Base-by-base conservation (phyloP, 2,888 invertebrate genomes). In the Protodeltote pygarga region DNA sequence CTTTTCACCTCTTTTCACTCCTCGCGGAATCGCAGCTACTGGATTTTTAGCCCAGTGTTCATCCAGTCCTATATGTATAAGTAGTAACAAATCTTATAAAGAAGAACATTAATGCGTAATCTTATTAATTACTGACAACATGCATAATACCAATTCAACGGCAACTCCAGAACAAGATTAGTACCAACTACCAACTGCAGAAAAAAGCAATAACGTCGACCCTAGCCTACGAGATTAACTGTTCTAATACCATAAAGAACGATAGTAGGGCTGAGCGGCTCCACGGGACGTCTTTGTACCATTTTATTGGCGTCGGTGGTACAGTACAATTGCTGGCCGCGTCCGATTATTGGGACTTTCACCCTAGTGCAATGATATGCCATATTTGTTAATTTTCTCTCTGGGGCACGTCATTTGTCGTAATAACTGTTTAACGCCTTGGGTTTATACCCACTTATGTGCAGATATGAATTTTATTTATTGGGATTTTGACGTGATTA, bases 231-330 rank as follows among this genome's bases (percentile, higher is more conserved):
- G 67, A 79, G 85, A 86, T 86, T 85, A 86, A 82, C 77, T 65
- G 77, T 72, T 76, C 80, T 82, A 83, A 81, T 76, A 64, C 82
- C 75, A 77, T 85, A 81, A 81, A 80, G 84, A 79, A 82, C 68
- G 71, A 37, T 40, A 42, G 37, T 44, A 52, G 39, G 44, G 63
- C 41, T 31, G 35, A 35, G 42, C 42, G 32, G 32, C 61, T 23
- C 70, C 81, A 73, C 88, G 87, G 87, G 81, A 80, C 69, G 71
- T 48, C 68, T 71, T 70, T 68, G 71, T 68, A 66, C 67, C 68
- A 71, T 85, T 85, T 89, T 88, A 89, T 89, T 90, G 87, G 83
- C 71, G 75, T 78, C 80, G n/a, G n/a, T n/a, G n/a, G n/a, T n/a
- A n/a, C n/a, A n/a, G 77, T 57, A 46, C 59, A 52, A 73, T 73